phyloP scores from a whole-genome alignment of 2,113 vertebrate species.

The Chiloscyllium plagiosum region DNA sequence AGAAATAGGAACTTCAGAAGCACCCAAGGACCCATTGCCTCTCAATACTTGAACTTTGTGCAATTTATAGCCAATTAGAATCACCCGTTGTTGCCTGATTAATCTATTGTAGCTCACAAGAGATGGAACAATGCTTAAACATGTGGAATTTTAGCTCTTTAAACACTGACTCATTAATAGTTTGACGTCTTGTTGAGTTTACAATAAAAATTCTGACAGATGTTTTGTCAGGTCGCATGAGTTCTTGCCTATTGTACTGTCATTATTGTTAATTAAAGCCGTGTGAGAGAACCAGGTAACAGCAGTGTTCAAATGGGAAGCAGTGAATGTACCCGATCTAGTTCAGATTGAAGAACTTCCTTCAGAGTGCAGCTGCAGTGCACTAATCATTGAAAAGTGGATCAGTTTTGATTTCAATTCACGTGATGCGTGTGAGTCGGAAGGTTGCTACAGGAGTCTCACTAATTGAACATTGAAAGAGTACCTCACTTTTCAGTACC shows the following conservation, averaged over 20 bases:
- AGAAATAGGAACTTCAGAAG: background rate
- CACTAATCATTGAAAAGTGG: background rate
- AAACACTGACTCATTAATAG: background rate
- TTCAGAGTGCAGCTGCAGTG: background rate
- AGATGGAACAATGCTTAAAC: background rate
- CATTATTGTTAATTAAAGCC: background rate
- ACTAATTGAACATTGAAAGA: background rate
- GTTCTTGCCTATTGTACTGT: background rate
- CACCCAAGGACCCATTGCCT: background rate
- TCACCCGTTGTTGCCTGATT: background rate
- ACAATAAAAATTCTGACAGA: background rate
- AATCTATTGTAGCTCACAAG: background rate
- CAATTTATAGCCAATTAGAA: background rate
- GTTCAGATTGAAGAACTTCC: background rate
- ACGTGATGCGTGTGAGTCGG: background rate
- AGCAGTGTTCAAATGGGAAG: background rate
- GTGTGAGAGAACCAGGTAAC: background rate
- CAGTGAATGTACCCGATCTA: background rate
- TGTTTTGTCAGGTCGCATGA: background rate
- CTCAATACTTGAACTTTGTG: background rate
- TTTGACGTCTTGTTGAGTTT: background rate
- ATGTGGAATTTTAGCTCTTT: background rate
- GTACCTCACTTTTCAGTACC: background rate
- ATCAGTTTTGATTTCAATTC: background rate
- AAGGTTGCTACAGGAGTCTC: background rate